Conservation (phyloP, 2,888 invertebrate genomes). For the Xestia c-nigrum region DNA sequence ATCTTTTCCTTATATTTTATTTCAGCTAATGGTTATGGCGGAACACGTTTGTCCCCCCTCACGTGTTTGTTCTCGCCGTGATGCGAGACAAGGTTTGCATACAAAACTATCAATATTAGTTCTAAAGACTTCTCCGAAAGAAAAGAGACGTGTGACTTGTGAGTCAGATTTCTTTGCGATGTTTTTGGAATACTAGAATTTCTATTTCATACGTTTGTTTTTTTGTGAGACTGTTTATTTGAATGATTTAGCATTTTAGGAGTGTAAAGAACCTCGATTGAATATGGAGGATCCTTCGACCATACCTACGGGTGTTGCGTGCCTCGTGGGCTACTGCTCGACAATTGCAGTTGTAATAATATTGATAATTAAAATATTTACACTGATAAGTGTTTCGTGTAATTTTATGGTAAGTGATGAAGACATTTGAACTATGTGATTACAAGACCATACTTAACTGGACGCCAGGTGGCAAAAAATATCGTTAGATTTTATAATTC, state of each 20-base stretch:
- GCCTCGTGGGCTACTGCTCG: background rate
- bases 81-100: constrained; percentile 31
- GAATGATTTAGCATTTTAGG: background rate
- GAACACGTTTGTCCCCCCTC: constrained; percentile 36
- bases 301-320: background rate
- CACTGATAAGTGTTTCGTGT: no score
- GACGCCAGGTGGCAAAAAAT: background rate
- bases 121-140: constrained; percentile 7
- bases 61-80: constrained; percentile 29
- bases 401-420: background rate
- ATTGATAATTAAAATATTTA: background rate
- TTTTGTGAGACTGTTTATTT: background rate
- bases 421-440: background rate
- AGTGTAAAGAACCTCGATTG: background rate
- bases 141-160: background rate
- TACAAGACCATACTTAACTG: background rate
- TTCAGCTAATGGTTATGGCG: constrained; percentile 26
- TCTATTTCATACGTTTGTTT: background rate
- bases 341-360: background rate
- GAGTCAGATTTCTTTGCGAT: constrained; percentile 20
- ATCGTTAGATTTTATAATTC: background rate
- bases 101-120: constrained; percentile 33
- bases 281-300: background rate
- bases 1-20: constrained; percentile 49
- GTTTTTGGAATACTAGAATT: background rate